A percentile compares a stretch with the other conserved stretches of the same genome.
These are phyloP conservation scores for Caenorhabditis remanei DNA, from an alignment of 1,140 invertebrate species.

Conservation along the genomic window DNA sequence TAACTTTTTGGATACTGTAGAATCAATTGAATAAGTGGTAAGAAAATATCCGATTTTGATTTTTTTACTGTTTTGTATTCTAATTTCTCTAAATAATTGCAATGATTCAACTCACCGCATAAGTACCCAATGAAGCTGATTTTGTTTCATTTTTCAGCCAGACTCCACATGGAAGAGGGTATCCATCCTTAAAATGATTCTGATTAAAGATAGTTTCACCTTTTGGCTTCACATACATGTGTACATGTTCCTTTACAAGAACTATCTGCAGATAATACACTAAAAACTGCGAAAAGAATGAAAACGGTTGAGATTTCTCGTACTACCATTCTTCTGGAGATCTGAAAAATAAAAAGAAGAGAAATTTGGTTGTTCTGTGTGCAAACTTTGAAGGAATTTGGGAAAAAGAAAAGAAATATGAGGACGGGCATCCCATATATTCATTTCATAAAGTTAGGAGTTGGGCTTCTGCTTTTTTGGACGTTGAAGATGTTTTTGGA, in stretches of 20 bases:
- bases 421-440: no score
- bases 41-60: no score
- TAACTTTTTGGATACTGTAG: neutral
- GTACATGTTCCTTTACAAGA: neutral
- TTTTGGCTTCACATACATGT: neutral
- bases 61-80: no score
- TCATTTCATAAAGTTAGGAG: no score
- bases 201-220: neutral
- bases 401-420: no score
- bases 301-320: neutral
- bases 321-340: no score
- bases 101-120: neutral
- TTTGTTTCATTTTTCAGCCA: conserved; percentile 35
- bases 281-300: neutral
- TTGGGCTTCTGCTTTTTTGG: no score
- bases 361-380: no score
- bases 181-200: conserved; percentile 31
- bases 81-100: no score
- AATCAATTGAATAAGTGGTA: neutral
- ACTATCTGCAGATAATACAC: neutral
- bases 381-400: no score
- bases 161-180: conserved; percentile 34
- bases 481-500: no score
- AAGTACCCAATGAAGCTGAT: neutral
- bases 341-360: no score